Percentiles rank a stretch among this genome's conserved stretches.
These are phyloP conservation scores for Scylla paramamosain DNA, from an alignment of 1,140 invertebrate species.

Conservation along the genomic window DNA sequence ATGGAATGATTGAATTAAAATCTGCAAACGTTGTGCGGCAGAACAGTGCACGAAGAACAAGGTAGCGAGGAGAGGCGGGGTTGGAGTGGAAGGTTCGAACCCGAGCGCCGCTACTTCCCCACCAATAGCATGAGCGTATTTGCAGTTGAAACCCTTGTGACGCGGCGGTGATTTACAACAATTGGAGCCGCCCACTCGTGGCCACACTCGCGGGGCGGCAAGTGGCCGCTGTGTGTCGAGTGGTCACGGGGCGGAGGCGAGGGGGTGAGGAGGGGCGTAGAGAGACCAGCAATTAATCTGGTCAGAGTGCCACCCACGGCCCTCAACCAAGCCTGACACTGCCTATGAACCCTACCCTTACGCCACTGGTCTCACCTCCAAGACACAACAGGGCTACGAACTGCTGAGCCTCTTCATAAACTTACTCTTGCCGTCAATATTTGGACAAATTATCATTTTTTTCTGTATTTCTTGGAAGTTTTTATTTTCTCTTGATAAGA, in stretches of 20 bases:
- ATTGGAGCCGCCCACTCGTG: neutral
- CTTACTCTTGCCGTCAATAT: no score
- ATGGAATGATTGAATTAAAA: neutral
- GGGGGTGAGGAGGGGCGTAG: neutral
- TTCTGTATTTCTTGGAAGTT: no score
- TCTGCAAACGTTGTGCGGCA: neutral
- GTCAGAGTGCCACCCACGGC: neutral
- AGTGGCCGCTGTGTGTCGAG: neutral
- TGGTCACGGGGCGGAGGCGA: neutral
- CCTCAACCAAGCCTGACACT: neutral
- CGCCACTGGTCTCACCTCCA: no score
- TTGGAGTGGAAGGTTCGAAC: neutral
- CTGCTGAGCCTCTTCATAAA: no score
- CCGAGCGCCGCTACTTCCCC: no score
- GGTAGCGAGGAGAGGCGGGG: neutral
- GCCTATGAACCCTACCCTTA: neutral
- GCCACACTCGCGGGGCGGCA: neutral
- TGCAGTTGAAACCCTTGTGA: neutral
- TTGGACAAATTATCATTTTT: no score
- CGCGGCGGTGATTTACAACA: slow-evolving; percentile 2
- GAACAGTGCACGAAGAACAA: neutral
- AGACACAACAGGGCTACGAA: no score
- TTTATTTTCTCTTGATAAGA: no score
- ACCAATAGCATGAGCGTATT: neutral
- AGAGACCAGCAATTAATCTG: slow-evolving; percentile 11